phyloP scores from a whole-genome alignment of 2,113 vertebrate genomes.

The Pionites leucogaster region DNA sequence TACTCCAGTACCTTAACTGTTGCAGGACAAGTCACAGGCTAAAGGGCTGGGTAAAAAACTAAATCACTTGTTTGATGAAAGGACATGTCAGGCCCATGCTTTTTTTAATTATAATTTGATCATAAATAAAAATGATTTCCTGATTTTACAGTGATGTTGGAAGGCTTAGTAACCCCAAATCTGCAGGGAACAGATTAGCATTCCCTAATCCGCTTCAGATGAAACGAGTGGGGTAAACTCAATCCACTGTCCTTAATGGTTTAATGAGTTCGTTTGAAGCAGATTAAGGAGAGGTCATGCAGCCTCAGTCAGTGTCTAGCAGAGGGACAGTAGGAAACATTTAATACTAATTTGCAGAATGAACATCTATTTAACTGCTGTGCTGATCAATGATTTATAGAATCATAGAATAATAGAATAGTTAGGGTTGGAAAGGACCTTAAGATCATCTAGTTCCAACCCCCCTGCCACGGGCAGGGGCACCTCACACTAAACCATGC shows the following conservation, averaged over 20 bases:
- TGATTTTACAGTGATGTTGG: neutral
- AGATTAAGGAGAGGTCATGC: constrained; percentile 13
- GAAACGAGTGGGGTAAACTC: constrained; percentile 10
- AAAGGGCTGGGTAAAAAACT: neutral
- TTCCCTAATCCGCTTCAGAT: neutral
- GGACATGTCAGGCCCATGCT: neutral
- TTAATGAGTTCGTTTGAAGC: constrained; percentile 34
- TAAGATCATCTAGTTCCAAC: too few relatives aligned
- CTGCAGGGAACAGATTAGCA: neutral
- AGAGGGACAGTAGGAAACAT: neutral
- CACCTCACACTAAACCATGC: too few relatives aligned
- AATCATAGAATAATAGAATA: too few relatives aligned
- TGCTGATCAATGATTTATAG: neutral
- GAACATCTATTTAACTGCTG: neutral
- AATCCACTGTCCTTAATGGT: constrained; percentile 36
- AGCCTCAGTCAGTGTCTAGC: neutral
- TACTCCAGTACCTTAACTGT: neutral
- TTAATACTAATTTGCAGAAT: neutral
- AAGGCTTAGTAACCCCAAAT: neutral
- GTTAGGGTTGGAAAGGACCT: too few relatives aligned
- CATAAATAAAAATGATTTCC: neutral
- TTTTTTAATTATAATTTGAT: neutral
- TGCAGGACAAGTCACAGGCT: neutral
- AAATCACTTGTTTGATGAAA: neutral
- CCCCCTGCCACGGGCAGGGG: too few relatives aligned